phyloP scores from a whole-genome alignment of 30 jellyfish, hydroid and myxozoan species.

The Aurelia sp. region DNA sequence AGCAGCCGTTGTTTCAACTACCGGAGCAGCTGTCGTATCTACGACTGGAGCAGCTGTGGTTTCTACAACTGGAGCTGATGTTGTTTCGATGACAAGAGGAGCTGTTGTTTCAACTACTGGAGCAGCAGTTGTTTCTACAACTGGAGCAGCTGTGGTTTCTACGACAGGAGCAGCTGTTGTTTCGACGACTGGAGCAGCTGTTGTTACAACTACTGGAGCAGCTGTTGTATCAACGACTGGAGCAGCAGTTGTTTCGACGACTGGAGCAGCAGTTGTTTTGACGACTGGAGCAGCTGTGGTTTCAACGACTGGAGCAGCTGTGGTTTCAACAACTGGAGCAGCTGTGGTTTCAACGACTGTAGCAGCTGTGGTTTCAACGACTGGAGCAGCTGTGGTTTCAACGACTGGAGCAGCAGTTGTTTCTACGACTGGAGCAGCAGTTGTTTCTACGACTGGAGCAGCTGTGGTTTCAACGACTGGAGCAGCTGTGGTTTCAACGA shows the following conservation, averaged over 20 bases:
- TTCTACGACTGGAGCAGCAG: constrained; percentile 21
- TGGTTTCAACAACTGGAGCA: constrained; percentile 26
- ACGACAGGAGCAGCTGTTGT: constrained; percentile 18
- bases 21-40: constrained; percentile 7
- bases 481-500: not conserved
- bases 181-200: constrained; percentile 35
- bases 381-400: constrained; percentile 7
- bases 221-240: constrained; percentile 7
- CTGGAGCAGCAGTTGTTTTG: constrained; percentile 42
- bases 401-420: constrained; percentile 34
- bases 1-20: not conserved
- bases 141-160: constrained; percentile 10
- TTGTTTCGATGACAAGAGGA: constrained; percentile 16
- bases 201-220: constrained; percentile 7
- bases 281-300: constrained; percentile 6
- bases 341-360: constrained; percentile 29
- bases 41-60: constrained; percentile 19
- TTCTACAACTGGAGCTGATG: not conserved
- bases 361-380: constrained; percentile 39
- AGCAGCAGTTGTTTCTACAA: constrained; percentile 3
- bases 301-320: constrained; percentile 33
- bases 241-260: constrained; percentile 7
- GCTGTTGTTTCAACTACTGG: constrained; percentile 26
- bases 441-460: constrained; percentile 16
- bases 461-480: constrained; percentile 11